Base-by-base conservation (phyloP, 2,888 invertebrate species). In the Eurytoma adleriae region DNA sequence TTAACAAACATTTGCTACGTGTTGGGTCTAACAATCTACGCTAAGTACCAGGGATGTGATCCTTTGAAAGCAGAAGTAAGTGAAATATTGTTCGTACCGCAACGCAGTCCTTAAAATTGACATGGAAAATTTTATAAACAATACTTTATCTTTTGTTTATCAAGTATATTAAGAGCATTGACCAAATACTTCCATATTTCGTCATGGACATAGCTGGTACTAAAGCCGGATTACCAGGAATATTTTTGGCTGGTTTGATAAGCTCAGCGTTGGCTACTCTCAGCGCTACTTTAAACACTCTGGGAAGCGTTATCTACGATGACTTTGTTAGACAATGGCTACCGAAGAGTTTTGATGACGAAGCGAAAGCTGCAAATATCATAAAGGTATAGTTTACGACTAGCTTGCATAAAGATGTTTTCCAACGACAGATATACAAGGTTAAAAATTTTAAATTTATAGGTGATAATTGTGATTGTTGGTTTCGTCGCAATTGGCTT, bases 181-280 rank as follows among this genome's bases (percentile, higher is more conserved):
- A 92, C 78, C 92, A 95, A 93, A 89, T 95, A n/a, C 92, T 96
- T 2, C 95, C 96, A 0, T 93, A 94, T 85, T 96, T 94, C 85
- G 93, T 96, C 5, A 94, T 96, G 92, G 94, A 95, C 84, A 91
- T 94, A 16, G 92, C 95, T 0, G 91, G 92, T 2, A 91, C 93
- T 87, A 92, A 94, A 85, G 94, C 94, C 18, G 96, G 96, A 0
- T 91, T 96, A 69, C 94, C 95, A 40, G 96, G 96, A 3, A 91
- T 96, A 61, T 96, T 96, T 85, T 93, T 95, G 4, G 95, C 96
- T 40, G 94, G 95, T 30, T 92, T 95, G 61, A 95, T 96, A 84
- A 94, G 95, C 86, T 95, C 96, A 0, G 95, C 95, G 0, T 92
- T 96, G 40, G 94, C 94, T 67, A 93, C 94, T 61, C 92, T 94